Conservation (phyloP, 2,797 vertebrate species). For the Mus caroli region DNA sequence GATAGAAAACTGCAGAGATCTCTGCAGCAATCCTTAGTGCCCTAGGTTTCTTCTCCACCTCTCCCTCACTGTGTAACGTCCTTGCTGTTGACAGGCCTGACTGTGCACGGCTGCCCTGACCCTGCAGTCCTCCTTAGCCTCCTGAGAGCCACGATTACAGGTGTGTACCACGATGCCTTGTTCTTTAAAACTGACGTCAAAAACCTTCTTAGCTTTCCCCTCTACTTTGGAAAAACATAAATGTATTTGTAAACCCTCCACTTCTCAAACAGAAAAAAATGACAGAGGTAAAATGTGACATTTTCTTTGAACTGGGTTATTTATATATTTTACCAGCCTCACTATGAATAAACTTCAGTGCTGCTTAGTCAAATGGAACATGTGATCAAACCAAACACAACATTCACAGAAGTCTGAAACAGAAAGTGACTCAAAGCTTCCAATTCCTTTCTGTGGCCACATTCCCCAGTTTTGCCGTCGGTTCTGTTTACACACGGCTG, state of each 20-base stretch:
- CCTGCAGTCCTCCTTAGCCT: not conserved
- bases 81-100: not conserved
- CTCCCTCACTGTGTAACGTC: not conserved
- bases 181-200: not conserved
- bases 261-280: slow-evolving; percentile 41
- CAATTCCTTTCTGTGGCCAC: not conserved
- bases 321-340: slow-evolving; percentile 47
- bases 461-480: not conserved
- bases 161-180: not conserved
- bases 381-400: slow-evolving; percentile 59
- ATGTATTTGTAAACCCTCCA: not conserved
- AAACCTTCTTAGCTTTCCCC: not conserved
- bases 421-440: slow-evolving; percentile 50
- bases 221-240: not conserved
- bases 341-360: slow-evolving; percentile 54
- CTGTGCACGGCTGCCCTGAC: not conserved
- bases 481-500: not conserved
- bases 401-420: slow-evolving; percentile 33
- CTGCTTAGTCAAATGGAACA: slow-evolving; percentile 38
- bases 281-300: slow-evolving; percentile 3
- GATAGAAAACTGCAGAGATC: not conserved
- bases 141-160: not conserved
- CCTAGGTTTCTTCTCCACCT: not conserved
- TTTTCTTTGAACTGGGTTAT: slow-evolving; percentile 51
- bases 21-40: not conserved